Conservation (phyloP, 2,888 invertebrate species). For the Cacoxenus indagator region DNA sequence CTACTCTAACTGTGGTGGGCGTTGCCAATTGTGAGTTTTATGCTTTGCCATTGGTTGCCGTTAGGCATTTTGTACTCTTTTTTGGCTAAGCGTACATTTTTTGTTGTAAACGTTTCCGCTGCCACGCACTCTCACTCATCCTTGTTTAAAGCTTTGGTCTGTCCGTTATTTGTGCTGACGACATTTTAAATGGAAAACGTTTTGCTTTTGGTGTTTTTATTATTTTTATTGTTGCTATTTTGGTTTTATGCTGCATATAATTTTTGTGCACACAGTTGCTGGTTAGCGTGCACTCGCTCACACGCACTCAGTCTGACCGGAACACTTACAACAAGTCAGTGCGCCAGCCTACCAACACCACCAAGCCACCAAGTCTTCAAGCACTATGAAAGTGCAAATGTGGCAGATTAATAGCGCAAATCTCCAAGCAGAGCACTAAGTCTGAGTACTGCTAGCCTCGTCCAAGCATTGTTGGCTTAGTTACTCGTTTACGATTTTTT, state of each 20-base stretch:
- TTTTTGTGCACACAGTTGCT: neutral
- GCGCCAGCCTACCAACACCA: neutral
- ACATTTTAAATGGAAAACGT: constrained; percentile 69
- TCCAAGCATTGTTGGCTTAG: constrained; percentile 3
- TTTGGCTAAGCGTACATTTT: neutral
- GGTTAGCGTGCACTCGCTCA: neutral
- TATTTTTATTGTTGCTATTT: constrained; percentile 62
- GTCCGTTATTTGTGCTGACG: constrained; percentile 52
- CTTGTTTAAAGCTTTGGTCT: constrained; percentile 13
- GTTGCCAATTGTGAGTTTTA: constrained; percentile 31
- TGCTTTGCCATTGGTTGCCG: constrained; percentile 41
- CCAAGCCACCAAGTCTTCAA: constrained; percentile 39
- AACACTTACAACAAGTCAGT: neutral
- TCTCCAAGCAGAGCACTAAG: constrained; percentile 57
- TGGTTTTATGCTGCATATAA: constrained; percentile 41
- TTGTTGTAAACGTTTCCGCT: neutral
- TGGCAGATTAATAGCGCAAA: constrained; percentile 67
- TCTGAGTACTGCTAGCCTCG: constrained; percentile 16
- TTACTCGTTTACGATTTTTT: neutral
- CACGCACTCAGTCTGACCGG: neutral
- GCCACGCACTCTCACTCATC: neutral
- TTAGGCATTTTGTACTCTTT: constrained; percentile 1
- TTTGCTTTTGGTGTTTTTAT: constrained; percentile 67
- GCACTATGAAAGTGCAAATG: constrained; percentile 69
- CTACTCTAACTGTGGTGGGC: constrained; percentile 42